Evolutionary conservation across 1,140 invertebrate genomes (phyloP).

Genomic region (Rhopalosiphum padi): DNA sequence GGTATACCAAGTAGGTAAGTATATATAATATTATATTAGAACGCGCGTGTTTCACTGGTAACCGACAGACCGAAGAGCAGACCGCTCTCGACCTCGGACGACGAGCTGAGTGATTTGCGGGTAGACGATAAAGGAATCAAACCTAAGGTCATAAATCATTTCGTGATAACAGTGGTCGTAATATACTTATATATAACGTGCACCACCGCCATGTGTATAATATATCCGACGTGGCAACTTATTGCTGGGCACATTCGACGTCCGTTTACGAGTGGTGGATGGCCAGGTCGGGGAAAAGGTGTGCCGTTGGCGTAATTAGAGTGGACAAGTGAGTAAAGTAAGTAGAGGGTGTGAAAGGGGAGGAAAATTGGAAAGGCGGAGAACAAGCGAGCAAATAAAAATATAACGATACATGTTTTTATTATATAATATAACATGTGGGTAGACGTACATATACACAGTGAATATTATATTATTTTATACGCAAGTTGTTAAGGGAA

Average conservation of each 20-base stretch:
- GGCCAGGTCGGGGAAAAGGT: no score
- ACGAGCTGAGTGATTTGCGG: not conserved
- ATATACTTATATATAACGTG: not conserved
- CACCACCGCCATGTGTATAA: not conserved
- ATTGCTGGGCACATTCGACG: not conserved
- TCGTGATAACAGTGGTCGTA: not conserved
- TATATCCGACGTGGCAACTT: not conserved
- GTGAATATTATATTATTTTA: not conserved
- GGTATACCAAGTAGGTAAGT: not conserved
- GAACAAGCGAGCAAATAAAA: no score
- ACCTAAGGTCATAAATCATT: conserved; percentile 29
- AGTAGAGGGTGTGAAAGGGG: no score
- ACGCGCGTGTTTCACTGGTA: not conserved
- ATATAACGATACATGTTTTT: no score
- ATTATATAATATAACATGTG: no score
- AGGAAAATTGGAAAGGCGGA: not conserved
- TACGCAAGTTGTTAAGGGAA: no score
- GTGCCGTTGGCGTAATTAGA: not conserved
- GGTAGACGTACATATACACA: not conserved
- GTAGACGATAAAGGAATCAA: not conserved
- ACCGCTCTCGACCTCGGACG: not conserved
- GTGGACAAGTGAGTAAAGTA: no score
- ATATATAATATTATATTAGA: not conserved
- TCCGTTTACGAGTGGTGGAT: conserved; percentile 9
- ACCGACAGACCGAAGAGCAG: not conserved